phyloP scores from a whole-genome alignment of 2,113 vertebrate species.

The Meles meles region DNA sequence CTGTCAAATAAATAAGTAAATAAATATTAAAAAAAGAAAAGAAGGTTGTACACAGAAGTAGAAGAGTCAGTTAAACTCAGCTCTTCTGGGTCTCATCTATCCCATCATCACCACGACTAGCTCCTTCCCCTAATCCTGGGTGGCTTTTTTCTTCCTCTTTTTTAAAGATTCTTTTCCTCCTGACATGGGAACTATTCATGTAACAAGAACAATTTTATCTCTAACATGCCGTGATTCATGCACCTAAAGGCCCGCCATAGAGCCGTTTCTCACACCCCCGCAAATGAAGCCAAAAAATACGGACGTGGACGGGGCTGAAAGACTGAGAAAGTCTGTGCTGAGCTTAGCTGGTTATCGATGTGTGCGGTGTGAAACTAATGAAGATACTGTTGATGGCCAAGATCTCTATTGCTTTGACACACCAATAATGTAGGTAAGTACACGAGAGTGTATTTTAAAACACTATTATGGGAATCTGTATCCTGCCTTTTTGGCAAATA shows the following conservation, averaged over 20 bases:
- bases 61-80: neutral
- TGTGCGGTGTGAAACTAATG: constrained; percentile 62
- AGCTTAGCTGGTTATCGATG: constrained; percentile 50
- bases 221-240: neutral
- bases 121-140: too few species aligned
- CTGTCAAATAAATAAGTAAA: too few species aligned
- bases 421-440: constrained; percentile 51
- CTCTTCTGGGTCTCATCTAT: neutral
- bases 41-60: neutral
- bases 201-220: neutral
- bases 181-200: neutral
- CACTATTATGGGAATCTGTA: constrained; percentile 44
- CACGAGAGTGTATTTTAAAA: constrained; percentile 60
- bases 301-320: neutral
- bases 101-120: neutral
- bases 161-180: neutral
- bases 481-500: constrained; percentile 59
- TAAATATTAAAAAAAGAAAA: neutral
- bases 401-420: constrained; percentile 63
- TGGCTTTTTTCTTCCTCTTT: neutral
- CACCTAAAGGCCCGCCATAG: neutral
- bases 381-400: constrained; percentile 44
- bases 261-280: neutral
- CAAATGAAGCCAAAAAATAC: neutral
- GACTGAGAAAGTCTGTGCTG: neutral